Base-by-base conservation (phyloP, 2,797 vertebrate species). In the Scyliorhinus canicula region DNA sequence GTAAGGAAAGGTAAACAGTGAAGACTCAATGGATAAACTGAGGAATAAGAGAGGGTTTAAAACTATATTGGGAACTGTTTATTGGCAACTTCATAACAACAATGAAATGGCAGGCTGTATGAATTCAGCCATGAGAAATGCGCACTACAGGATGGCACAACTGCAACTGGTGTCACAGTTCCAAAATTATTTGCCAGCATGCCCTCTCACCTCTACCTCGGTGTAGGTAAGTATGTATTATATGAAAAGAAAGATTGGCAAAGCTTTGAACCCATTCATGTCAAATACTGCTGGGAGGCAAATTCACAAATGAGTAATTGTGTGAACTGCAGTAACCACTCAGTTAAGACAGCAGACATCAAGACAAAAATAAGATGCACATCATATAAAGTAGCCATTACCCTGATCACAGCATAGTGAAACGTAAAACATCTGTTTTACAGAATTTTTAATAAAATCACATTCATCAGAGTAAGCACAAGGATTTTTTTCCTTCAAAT, bases 341-440 rank as follows among this genome's bases (percentile, higher is more conserved):
- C 44, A 52, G 31, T 94, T 69, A 94, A 55, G 67, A 94, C 11
- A 50, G 93, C 67, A 94, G 47, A 71, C 47, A 71, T 93, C 12
- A 93, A 94, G 67, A 60, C 12, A 7, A 74, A 94, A 94, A 94
- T 74, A 94, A 55, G 67, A 94, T 74, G 12, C 44, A 74, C 47
- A 94, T 28, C 28, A 52, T 47, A 74, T 94, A 94, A 94, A 94
- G 55, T 47, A 94, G 65, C 47, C 93, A 94, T 94, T 74, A 94
- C 93, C 93, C 93, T 94, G 93, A 94, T 71, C 93, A 52, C 67
- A 94, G 47, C 44, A 74, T 74, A 94, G 31, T 55, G 88, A 94
- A 74, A 94, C 52, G 93, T 74, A 74, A 74, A 94, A 94, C 93
- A 95, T 93, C 95, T 95, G 86, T 65, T 82, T 82, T 50, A 91